Percentiles rank a stretch among this genome's conserved stretches.
These are phyloP conservation scores for Thalpophila matura DNA, from an alignment of 2,888 invertebrate species.

Conservation along the genomic window DNA sequence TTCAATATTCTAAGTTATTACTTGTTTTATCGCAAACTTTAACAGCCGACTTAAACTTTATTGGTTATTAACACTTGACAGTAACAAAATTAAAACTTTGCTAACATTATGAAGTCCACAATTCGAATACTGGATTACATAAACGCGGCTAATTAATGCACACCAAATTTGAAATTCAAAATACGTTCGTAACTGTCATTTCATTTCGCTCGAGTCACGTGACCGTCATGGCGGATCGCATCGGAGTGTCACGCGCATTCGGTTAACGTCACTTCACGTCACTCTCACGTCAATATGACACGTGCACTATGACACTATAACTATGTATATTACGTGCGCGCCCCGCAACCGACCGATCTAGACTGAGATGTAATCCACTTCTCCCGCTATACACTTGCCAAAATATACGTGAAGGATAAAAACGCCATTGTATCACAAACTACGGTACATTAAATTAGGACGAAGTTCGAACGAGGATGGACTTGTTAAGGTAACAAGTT, in stretches of 20 bases:
- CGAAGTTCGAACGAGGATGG: constrained; percentile 68
- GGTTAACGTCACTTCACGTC: constrained; percentile 66
- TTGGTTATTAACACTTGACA: constrained; percentile 18
- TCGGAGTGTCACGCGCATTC: constrained; percentile 62
- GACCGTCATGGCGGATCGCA: constrained; percentile 60
- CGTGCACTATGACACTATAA: constrained; percentile 58
- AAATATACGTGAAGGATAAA: constrained; percentile 79
- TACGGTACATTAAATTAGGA: constrained; percentile 77
- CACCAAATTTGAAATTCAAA: constrained; percentile 62
- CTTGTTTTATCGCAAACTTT: constrained; percentile 6
- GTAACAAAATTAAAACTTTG: constrained; percentile 20
- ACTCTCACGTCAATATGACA: constrained; percentile 70
- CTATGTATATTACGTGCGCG: constrained; percentile 79
- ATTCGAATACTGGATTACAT: constrained; percentile 29
- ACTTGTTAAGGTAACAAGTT: constrained; percentile 67
- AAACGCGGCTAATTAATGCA: constrained; percentile 51
- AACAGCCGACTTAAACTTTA: constrained; percentile 23
- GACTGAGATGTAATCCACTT: constrained; percentile 82
- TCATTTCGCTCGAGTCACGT: constrained; percentile 64
- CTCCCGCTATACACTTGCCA: constrained; percentile 75
- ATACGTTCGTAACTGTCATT: constrained; percentile 64
- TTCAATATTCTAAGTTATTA: constrained; percentile 1
- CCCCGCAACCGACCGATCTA: constrained; percentile 80
- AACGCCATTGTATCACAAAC: constrained; percentile 79
- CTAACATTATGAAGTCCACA: constrained; percentile 24